Base-by-base conservation (phyloP, 2,888 invertebrate genomes). In the Drosophila mercatorum region DNA sequence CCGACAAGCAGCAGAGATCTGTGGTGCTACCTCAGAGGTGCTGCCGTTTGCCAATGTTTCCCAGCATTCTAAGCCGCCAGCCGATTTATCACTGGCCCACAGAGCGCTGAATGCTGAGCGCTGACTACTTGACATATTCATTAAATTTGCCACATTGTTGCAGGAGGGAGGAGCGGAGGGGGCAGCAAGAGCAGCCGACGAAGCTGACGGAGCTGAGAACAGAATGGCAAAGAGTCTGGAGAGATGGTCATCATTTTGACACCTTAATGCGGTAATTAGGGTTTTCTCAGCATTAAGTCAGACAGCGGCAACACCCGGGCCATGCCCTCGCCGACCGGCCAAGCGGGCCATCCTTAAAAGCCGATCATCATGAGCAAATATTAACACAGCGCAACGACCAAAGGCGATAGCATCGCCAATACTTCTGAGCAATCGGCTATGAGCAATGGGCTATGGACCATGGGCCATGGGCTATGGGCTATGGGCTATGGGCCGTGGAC, bases 191-290 rank as follows among this genome's bases (percentile, higher is more conserved):
- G 17, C 34, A 17, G 46, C 5, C 0, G 36, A 36, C 11, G 49
- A 41, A 34, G n/a, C 28, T 31, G 49, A 31, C 53, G 44, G 26
- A 69, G 28, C 40, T 11, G 36, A 40, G 41, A 7, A 36, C 36
- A 49, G 56, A 44, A 31, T 38, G 49, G 52, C 49, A 41, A 43
- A 60, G 49, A 63, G 70, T 61, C 59, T 58, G 59, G 60, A 55
- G 87, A 83, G 81, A 80, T 84, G 89, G 76, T 66, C 80, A 91
- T 90, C 85, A 90, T 91, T 91, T 91, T 91, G 91, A 91, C 91
- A 91, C 91, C 86, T 91, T 88, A 91, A 91, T 91, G 89, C 89
- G 81, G 91, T 91, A 91, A 91, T 91, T 91, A 91, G 89, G 88
- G 85, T 86, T 85, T 83, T 74, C 78, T 82, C 73, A 78, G 71